phyloP scores from a whole-genome alignment of 2,888 invertebrate genomes.

The Timema cristinae region DNA sequence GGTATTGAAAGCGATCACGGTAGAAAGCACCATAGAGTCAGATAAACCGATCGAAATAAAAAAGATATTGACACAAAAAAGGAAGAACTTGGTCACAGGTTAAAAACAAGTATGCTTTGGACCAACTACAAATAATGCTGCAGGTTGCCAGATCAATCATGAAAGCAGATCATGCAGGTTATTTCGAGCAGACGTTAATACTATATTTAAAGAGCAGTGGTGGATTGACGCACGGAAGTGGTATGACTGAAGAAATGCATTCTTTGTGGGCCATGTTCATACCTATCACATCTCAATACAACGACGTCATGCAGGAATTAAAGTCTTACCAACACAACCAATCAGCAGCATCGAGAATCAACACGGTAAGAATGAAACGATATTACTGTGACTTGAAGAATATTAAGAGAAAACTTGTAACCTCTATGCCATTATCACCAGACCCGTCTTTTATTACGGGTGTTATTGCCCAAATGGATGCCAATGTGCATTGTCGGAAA shows the following conservation, averaged over 20 bases:
- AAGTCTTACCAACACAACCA: neutral
- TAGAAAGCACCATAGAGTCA: neutral
- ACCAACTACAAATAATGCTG: neutral
- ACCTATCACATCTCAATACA: neutral
- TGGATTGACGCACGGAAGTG: neutral
- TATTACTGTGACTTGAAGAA: neutral
- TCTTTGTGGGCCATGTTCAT: conserved; percentile 1
- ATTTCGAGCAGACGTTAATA: neutral
- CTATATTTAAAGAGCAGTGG: neutral
- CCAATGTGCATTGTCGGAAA: conserved; percentile 1
- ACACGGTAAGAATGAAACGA: neutral
- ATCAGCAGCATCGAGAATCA: neutral
- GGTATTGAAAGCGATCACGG: neutral
- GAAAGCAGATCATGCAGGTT: neutral
- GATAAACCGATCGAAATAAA: neutral
- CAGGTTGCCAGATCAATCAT: neutral
- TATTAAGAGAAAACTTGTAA: too few relatives aligned
- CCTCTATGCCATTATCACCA: too few relatives aligned
- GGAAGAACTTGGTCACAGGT: neutral
- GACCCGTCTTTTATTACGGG: too few relatives aligned
- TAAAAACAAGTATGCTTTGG: neutral
- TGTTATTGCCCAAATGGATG: neutral
- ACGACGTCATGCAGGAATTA: neutral
- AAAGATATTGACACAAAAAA: neutral
- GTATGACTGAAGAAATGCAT: neutral